Percentiles rank a stretch among this genome's conserved stretches.
Evolutionary conservation across 2,797 vertebrate species (phyloP).

Genomic region (Galago senegalensis): DNA sequence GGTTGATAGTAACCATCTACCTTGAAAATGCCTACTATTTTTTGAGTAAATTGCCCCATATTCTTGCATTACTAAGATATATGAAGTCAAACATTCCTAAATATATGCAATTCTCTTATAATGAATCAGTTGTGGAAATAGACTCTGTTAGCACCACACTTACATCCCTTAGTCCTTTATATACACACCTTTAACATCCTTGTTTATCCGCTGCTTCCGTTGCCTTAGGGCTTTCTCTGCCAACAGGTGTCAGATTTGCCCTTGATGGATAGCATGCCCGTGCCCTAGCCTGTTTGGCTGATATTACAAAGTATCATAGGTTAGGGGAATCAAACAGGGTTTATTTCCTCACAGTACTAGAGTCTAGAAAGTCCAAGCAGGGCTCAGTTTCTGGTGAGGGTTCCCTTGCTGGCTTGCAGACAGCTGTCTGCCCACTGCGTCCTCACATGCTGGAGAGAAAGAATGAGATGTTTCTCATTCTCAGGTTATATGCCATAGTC

Average conservation of each 20-base stretch:
- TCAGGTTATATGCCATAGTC: neutral
- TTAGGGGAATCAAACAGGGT: neutral
- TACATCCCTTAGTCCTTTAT: no score
- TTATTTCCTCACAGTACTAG: neutral
- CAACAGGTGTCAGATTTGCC: neutral
- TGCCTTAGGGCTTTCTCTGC: neutral
- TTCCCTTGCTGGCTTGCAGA: neutral
- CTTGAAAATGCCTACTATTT: neutral
- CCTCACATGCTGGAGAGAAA: neutral
- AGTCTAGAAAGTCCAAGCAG: neutral
- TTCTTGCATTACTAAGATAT: neutral
- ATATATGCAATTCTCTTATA: neutral
- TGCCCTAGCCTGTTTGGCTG: neutral
- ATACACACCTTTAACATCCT: neutral
- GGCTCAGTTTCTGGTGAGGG: neutral
- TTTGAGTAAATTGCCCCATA: neutral
- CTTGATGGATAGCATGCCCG: neutral
- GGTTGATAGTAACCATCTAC: neutral
- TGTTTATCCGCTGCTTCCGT: neutral
- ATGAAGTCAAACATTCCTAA: neutral
- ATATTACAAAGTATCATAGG: neutral
- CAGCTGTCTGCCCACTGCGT: no score
- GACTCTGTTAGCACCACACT: neutral
- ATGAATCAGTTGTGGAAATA: neutral
- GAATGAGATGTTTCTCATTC: neutral